Conservation (phyloP, 2,113 vertebrate genomes). For the Pycnonotus jocosus region DNA sequence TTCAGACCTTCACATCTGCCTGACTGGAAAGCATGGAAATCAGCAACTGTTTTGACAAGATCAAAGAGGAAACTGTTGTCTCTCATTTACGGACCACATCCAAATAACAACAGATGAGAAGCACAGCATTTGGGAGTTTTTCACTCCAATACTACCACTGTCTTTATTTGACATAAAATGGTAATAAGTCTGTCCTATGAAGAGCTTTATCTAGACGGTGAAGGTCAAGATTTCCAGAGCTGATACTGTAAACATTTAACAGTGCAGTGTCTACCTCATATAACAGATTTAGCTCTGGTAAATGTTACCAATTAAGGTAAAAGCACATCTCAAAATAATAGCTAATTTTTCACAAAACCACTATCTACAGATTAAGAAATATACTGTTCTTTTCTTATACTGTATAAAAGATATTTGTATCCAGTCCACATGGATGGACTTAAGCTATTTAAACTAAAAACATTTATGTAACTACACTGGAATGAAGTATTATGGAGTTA, state of each 20-base stretch:
- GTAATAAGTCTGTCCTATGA: neutral
- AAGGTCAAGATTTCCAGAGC: neutral
- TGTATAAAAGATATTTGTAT: neutral
- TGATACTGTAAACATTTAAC: neutral
- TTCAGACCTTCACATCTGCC: neutral
- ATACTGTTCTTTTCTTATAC: neutral
- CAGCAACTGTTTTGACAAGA: neutral
- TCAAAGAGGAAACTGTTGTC: neutral
- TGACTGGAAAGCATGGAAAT: neutral
- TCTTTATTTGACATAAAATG: neutral
- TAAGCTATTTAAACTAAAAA: neutral
- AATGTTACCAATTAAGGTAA: neutral
- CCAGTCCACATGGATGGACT: neutral
- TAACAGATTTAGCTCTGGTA: neutral
- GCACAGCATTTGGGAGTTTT: neutral
- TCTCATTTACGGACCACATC: neutral
- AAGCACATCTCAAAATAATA: neutral
- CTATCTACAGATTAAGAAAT: neutral
- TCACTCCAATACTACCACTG: neutral
- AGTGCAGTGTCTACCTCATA: neutral
- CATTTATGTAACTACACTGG: neutral
- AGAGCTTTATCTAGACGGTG: neutral
- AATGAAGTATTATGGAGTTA: neutral
- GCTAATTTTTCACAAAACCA: neutral
- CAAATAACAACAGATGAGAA: neutral